Evolutionary conservation across 2,888 invertebrate genomes (phyloP), one percentile per base, ranked within the genome.

Genomic region (Tipula helvola): DNA sequence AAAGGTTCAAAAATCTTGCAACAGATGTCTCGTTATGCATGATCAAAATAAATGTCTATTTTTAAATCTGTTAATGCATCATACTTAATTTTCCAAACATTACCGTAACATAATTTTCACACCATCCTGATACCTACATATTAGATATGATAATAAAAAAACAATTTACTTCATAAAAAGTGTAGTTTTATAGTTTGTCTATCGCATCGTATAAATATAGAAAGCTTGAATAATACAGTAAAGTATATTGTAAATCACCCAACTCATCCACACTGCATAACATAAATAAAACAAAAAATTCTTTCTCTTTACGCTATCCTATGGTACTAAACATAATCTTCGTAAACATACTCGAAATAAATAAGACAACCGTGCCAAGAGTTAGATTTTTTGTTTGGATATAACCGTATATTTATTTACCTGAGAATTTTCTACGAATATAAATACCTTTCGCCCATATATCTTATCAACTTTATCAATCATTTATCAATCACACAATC

Each of bases 131-230:
- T 71, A 71, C 28, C 52, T n/a, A 16, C 2, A 52, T 52, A 44
- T 44, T 12, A 52, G 16, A 16, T 16, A 16, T 52, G 71, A 28
- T 28, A 71, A 18, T 71, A 71, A 71, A 71, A 71, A 71, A 71
- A 18, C 71, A 71, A 71, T 71, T 71, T 28, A 71, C 71, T 28
- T 71, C 28, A 8, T 71, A 71, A 71, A 71, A 71, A 71, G 28
- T 71, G 71, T 71, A 71, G 71, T 71, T 71, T 71, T 71, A 71
- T 71, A 71, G 71, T 71, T 71, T 71, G 71, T 71, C 71, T 71
- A 71, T 28, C 71, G 71, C 28, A 71, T 71, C 71, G 28, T 28
- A 71, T 71, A 71, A 28, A 71, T 71, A 71, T 71, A 71, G 71
- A 71, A 71, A 71, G 3, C 71, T 71, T 28, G 71, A 28, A 71